A percentile compares a stretch with the other conserved stretches of the same genome.
Conservation (phyloP, 2,113 vertebrate genomes). For the Pseudorasbora parva region DNA sequence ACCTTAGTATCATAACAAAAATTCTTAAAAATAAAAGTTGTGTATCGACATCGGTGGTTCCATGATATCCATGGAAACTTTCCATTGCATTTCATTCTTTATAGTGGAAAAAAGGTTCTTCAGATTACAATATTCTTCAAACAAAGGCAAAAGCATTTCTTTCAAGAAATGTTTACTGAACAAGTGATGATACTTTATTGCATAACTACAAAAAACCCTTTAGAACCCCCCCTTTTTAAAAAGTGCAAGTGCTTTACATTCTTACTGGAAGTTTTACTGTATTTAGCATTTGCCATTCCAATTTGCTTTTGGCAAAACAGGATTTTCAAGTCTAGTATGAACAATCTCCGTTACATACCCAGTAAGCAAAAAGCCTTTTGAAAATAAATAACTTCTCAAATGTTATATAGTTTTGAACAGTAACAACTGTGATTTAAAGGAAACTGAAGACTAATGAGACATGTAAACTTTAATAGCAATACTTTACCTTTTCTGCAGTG, state of each 20-base stretch:
- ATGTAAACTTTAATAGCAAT: not conserved
- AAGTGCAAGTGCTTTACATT: not conserved
- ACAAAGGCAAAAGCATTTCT: not conserved
- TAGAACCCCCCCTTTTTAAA: not conserved
- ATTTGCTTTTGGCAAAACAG: not conserved
- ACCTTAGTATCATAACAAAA: not conserved
- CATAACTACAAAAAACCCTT: not conserved
- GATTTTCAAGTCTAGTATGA: not conserved
- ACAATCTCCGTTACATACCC: not conserved
- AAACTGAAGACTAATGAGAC: not conserved
- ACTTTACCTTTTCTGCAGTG: conserved; percentile 21
- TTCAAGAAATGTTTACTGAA: not conserved
- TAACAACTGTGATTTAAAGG: not conserved
- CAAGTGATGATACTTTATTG: not conserved
- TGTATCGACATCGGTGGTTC: too few relatives aligned
- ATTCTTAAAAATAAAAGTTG: not conserved
- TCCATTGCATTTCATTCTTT: not conserved
- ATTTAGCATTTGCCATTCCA: not conserved
- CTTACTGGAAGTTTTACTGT: not conserved
- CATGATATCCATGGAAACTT: too few relatives aligned
- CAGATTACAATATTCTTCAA: not conserved
- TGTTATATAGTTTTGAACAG: not conserved
- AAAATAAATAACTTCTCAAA: not conserved
- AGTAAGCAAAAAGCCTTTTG: not conserved
- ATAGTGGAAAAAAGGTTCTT: not conserved